phyloP scores from a whole-genome alignment of 2,888 invertebrate genomes.

The Lamproptera curius region DNA sequence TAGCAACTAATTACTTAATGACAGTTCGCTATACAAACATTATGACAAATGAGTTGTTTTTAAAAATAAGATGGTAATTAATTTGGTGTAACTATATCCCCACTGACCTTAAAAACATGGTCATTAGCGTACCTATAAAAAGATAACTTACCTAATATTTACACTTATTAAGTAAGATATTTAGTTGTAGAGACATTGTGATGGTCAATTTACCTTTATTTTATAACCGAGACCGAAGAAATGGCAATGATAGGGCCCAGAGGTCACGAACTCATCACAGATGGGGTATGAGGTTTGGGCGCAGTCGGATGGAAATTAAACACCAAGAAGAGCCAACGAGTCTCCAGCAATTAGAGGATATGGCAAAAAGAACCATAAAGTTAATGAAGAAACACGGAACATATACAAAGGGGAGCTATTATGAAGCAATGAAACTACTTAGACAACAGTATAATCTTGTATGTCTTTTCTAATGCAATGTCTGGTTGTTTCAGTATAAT shows the following conservation, averaged over 20 bases:
- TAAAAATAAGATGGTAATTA: no score
- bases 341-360: constrained; percentile 24
- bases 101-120: no score
- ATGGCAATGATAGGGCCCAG: not conserved
- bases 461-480: no score
- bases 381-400: constrained; percentile 24
- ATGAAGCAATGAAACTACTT: constrained; percentile 24
- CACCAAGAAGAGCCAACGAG: constrained; percentile 20
- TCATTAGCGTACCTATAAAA: no score
- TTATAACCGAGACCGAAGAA: not conserved
- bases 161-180: no score
- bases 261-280: constrained; percentile 22
- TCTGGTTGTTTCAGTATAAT: no score
- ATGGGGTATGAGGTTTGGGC: constrained; percentile 23
- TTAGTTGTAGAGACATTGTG: not conserved
- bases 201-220: constrained; percentile 17
- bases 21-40: no score
- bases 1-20: no score
- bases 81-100: no score
- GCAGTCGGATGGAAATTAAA: constrained; percentile 16
- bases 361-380: constrained; percentile 18
- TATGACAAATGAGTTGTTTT: no score
- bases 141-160: no score
- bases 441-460: constrained; percentile 31
- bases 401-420: constrained; percentile 9